phyloP scores from a whole-genome alignment of 2,888 invertebrate species.

The Deroplatys truncata region DNA sequence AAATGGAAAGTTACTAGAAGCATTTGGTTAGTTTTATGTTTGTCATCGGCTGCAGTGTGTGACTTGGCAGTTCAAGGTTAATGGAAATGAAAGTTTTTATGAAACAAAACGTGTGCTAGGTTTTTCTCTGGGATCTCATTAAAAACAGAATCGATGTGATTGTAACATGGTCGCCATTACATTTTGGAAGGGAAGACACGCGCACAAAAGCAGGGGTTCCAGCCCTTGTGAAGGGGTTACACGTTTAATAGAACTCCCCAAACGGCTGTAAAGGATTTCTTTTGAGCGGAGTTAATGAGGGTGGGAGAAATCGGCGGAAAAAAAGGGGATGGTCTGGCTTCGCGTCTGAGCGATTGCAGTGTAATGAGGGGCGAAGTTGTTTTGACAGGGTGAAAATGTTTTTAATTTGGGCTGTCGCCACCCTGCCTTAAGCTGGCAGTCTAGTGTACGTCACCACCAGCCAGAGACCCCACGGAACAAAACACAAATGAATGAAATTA shows the following conservation, averaged over 20 bases:
- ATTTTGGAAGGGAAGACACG: too few relatives aligned
- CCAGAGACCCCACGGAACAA: too few relatives aligned
- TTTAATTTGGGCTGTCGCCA: background rate
- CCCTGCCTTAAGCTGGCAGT: too few relatives aligned
- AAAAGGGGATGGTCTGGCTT: background rate
- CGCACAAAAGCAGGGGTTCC: too few relatives aligned
- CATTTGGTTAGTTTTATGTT: too few relatives aligned
- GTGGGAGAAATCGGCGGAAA: background rate
- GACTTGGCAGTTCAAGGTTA: too few relatives aligned
- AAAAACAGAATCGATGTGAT: background rate
- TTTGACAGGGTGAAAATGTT: background rate
- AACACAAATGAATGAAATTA: too few relatives aligned
- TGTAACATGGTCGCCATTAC: too few relatives aligned
- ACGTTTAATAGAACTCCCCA: background rate
- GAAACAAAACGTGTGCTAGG: too few relatives aligned
- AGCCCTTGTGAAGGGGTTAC: background rate
- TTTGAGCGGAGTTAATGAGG: background rate
- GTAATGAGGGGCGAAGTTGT: background rate
- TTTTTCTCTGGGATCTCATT: background rate
- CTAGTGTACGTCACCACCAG: background rate
- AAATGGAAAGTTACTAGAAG: too few relatives aligned
- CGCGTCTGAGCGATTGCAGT: background rate
- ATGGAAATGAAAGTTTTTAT: too few relatives aligned
- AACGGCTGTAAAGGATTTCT: background rate
- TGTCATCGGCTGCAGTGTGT: too few relatives aligned